phyloP scores from a whole-genome alignment of 1,140 invertebrate genomes.

The Hormaphis cornu region DNA sequence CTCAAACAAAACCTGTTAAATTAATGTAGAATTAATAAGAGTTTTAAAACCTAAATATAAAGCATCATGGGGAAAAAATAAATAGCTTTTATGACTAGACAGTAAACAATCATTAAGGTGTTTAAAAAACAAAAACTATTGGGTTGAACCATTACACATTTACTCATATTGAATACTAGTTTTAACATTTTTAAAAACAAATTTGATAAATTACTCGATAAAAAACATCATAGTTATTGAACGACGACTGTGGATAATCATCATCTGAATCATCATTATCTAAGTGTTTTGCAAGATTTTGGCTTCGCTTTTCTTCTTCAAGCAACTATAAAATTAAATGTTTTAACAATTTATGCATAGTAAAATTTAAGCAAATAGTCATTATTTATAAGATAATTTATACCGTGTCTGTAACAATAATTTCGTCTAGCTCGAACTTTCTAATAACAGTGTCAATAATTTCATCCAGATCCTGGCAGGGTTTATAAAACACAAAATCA shows the following conservation, averaged over 20 bases:
- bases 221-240: not conserved
- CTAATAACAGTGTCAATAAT: not conserved
- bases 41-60: no score
- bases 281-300: not conserved
- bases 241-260: not conserved
- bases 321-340: not conserved
- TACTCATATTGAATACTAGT: no score
- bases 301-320: not conserved
- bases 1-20: no score
- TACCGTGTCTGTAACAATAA: not conserved
- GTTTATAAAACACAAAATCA: constrained; percentile 22
- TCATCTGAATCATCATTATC: constrained; percentile 6
- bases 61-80: no score
- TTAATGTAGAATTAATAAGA: no score
- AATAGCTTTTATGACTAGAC: no score
- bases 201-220: not conserved
- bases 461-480: not conserved
- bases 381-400: no score
- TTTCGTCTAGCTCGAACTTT: constrained; percentile 3
- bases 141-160: no score
- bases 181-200: no score
- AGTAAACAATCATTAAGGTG: no score
- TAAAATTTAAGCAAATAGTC: no score
- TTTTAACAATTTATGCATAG: not conserved
- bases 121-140: no score